A percentile compares a stretch with the other conserved stretches of the same genome.
Evolutionary conservation across 2,113 vertebrate genomes (phyloP).

Genomic region (Nycticryphes semicollaris): DNA sequence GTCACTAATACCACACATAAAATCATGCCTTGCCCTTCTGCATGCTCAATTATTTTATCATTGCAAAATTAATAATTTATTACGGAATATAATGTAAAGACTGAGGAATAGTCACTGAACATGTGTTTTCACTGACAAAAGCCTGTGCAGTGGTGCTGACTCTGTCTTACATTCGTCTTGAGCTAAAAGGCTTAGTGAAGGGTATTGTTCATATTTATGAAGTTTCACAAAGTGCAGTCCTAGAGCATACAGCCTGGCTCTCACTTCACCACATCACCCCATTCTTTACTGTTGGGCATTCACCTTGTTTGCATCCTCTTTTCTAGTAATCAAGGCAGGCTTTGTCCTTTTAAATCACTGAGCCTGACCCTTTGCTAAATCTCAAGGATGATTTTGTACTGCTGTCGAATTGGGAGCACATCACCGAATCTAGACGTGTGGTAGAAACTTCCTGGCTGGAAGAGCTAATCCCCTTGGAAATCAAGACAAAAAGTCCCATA

Average conservation of each 20-base stretch:
- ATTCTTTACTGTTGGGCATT: not conserved
- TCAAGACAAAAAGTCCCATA: conserved; percentile 13
- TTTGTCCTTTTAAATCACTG: not conserved
- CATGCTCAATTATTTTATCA: not conserved
- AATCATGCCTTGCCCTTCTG: not conserved
- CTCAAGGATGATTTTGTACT: not conserved
- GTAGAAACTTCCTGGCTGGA: conserved; percentile 45
- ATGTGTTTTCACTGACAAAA: not conserved
- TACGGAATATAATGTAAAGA: not conserved
- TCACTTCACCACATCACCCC: rapidly evolving
- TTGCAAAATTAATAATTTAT: conserved; percentile 15
- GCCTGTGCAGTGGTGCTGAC: not conserved
- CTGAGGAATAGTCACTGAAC: not conserved
- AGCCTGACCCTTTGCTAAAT: rapidly evolving
- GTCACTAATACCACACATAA: not conserved
- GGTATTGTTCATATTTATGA: not conserved
- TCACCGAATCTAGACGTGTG: not conserved
- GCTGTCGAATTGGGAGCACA: not conserved
- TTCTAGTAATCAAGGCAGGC: not conserved
- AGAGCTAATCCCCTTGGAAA: not conserved
- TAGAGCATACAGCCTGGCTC: not conserved
- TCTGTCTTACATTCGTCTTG: not conserved
- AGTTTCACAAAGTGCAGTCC: not conserved
- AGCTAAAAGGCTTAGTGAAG: not conserved
- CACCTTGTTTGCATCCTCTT: not conserved